Evolutionary conservation across 2,888 invertebrate genomes (phyloP), one percentile per base, ranked within the genome.

Genomic region (Spisula subtruncata): DNA sequence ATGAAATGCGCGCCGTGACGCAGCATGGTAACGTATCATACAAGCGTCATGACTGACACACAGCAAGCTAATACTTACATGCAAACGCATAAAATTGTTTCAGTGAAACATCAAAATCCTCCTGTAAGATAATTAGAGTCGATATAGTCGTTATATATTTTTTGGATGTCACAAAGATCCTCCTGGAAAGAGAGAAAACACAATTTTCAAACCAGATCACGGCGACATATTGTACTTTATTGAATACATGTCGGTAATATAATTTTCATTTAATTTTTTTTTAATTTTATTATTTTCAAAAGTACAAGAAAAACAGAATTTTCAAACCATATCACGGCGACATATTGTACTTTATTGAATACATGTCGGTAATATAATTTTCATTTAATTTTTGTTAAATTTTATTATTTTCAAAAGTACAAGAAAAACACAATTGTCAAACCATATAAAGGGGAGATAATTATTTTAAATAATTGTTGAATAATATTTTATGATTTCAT

Each of bases 1-100:
- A 79, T 41, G 80, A 51, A 75, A 32, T 54, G 85, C 85, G 80
- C 85, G 85, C 54, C 80, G 80, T 51, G 20, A 80, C 46, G 80
- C 85, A 79, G 32, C 80, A 79, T 51, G 20, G 54, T 16, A 75
- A 81, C 71, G 71, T 71, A 25, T 54, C 85, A 85, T 56, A 79
- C 85, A 35, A 85, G 80, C 85, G 85, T 80, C 80, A 79, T 51
- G 20, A 80, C 46, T 56, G n/a, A n/a, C n/a, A 82, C 85, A 85
- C 85, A 32, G 80, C 85, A 85, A 80, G 85, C 85, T 41, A 85
- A 86, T 89, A 91, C 91, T 91, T 91, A 91, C 91, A 91, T 84
- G 85, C 86, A 91, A 91, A 91, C 83, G 91, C 91, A 90, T 91
- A 91, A 85, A 71, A 91, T 25, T 84, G 81, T 90, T 91, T 91